Conservation (phyloP, 1,140 invertebrate genomes). For the Drosophila subobscura region DNA sequence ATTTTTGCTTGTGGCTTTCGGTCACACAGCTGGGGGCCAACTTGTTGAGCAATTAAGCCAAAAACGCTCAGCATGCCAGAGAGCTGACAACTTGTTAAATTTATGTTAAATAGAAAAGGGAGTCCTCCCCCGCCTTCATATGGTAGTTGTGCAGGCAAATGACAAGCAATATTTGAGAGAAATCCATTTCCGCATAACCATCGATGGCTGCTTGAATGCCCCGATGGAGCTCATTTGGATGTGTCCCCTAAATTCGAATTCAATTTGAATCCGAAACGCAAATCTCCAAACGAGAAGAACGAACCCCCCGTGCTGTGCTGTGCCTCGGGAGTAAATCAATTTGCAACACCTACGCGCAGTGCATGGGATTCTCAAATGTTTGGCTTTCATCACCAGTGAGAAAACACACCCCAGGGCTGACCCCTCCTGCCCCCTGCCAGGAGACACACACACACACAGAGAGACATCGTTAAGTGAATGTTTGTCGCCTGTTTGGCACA, state of each 20-base stretch:
- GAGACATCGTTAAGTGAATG: conserved; percentile 42
- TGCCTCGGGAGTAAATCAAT: too few species aligned
- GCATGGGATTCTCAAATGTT: too few species aligned
- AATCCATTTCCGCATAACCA: neutral
- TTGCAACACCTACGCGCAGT: too few species aligned
- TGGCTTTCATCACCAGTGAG: conserved; percentile 29
- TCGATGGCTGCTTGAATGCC: too few species aligned
- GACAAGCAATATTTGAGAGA: too few species aligned
- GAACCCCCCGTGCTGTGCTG: too few species aligned
- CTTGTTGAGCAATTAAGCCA: conserved; percentile 78
- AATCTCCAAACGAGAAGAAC: too few species aligned
- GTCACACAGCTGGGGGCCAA: conserved; percentile 57
- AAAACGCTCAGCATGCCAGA: conserved; percentile 34
- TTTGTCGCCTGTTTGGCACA: conserved; percentile 35
- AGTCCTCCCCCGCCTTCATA: too few species aligned
- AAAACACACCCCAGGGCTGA: conserved; percentile 14
- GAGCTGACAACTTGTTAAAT: conserved; percentile 54
- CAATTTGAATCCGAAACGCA: too few species aligned
- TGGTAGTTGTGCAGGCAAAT: too few species aligned
- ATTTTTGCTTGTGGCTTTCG: conserved; percentile 22
- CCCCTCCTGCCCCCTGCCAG: neutral
- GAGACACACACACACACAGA: conserved; percentile 5
- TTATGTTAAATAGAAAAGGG: conserved; percentile 52
- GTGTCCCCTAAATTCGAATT: too few species aligned
- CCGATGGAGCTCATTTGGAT: too few species aligned